phyloP scores from a whole-genome alignment of 2,797 vertebrate species.

The Acanthiza pusilla region DNA sequence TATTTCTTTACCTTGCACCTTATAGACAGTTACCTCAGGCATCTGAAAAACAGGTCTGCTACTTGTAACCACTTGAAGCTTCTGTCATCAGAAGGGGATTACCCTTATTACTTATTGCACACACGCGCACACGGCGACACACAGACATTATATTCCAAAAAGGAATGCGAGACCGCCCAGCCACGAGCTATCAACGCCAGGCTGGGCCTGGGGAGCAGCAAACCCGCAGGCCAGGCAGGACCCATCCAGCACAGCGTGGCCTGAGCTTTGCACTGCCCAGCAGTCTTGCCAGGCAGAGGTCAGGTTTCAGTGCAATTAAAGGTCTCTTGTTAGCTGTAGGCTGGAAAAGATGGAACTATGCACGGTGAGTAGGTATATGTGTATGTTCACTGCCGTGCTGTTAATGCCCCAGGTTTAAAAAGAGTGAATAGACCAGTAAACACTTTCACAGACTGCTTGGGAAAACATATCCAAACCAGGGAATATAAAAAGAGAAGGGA shows the following conservation, averaged over 20 bases:
- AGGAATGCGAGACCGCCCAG: slow-evolving; percentile 20
- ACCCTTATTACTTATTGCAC: slow-evolving; percentile 12
- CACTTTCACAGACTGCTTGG: background rate
- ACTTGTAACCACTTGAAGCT: slow-evolving; percentile 75
- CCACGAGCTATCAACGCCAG: slow-evolving; percentile 71
- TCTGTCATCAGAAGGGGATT: slow-evolving; percentile 67
- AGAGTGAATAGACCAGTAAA: slow-evolving; percentile 1
- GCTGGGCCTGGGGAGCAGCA: slow-evolving; percentile 58
- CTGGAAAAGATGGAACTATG: background rate
- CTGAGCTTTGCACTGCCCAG: background rate
- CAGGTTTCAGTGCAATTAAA: background rate
- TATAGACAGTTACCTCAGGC: slow-evolving; percentile 57
- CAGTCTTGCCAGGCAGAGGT: background rate
- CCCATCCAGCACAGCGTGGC: background rate
- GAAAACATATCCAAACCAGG: background rate
- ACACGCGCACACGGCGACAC: accelerated
- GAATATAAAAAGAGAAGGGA: background rate
- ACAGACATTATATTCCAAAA: background rate
- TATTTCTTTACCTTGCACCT: slow-evolving; percentile 53
- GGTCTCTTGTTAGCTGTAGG: background rate
- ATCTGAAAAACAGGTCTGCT: slow-evolving; percentile 54
- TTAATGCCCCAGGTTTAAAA: background rate
- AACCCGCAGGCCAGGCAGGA: background rate
- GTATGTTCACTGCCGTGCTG: background rate
- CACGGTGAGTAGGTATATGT: background rate